Conservation (phyloP, 1,140 invertebrate species). For the Pissodes strobi region DNA sequence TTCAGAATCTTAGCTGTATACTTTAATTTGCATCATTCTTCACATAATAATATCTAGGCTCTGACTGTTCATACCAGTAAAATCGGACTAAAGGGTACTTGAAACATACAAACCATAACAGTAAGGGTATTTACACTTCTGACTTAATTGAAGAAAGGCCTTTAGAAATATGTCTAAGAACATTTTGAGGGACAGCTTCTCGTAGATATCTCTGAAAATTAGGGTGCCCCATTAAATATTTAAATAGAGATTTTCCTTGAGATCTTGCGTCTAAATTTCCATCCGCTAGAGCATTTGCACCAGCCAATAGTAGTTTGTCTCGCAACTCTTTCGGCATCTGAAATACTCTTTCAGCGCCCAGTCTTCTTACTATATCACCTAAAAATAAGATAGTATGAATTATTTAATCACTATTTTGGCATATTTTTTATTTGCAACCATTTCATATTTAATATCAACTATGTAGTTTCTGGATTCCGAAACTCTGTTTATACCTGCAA, state of each 20-base stretch:
- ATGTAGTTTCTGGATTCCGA: too few species aligned
- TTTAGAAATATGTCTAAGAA: constrained; percentile 70
- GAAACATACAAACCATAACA: too few species aligned
- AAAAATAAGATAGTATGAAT: neutral
- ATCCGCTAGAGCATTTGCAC: constrained; percentile 83
- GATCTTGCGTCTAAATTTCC: constrained; percentile 83
- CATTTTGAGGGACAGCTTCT: constrained; percentile 68
- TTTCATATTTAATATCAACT: too few species aligned
- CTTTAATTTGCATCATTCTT: too few species aligned
- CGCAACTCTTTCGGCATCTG: constrained; percentile 75
- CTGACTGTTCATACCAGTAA: too few species aligned
- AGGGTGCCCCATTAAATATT: constrained; percentile 62
- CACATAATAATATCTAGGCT: too few species aligned
- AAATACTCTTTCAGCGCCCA: constrained; percentile 76
- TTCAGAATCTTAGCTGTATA: too few species aligned
- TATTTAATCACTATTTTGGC: too few species aligned
- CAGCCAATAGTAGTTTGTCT: constrained; percentile 77
- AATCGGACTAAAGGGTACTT: too few species aligned
- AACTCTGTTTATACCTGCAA: too few species aligned
- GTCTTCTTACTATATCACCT: constrained; percentile 67
- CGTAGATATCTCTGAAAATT: constrained; percentile 67
- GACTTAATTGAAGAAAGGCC: constrained; percentile 55
- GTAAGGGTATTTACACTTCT: constrained; percentile 12
- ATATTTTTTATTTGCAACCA: too few species aligned
- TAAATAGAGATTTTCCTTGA: constrained; percentile 70